These are phyloP conservation scores for Hydrozoanthus gracilis DNA, from an alignment of 92 coral and sea anemone species.

Conservation along the genomic window DNA sequence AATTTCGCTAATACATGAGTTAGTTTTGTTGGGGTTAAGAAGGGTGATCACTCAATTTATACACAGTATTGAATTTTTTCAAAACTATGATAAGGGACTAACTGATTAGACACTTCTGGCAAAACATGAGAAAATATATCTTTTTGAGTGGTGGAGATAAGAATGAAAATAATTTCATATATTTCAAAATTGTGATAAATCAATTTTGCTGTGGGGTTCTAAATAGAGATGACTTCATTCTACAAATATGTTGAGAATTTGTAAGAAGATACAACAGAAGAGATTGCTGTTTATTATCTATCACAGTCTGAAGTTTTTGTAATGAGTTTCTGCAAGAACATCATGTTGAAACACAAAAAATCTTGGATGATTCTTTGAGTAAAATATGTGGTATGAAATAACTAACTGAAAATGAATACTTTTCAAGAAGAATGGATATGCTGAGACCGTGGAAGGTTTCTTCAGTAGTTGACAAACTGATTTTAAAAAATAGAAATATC, in stretches of 20 bases:
- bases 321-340: not conserved
- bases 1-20: not conserved
- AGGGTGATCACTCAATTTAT: not conserved
- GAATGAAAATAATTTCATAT: not conserved
- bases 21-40: not conserved
- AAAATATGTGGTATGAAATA: not conserved
- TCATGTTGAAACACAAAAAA: not conserved
- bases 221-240: slow-evolving; percentile 3
- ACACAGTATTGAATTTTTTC: not conserved
- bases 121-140: not conserved
- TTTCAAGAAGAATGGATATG: not conserved
- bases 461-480: not conserved
- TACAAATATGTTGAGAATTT: slow-evolving; percentile 9
- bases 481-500: not conserved
- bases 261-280: not conserved
- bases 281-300: not conserved
- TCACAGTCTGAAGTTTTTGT: slow-evolving; percentile 2
- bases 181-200: not conserved
- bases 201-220: not conserved
- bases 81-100: not conserved
- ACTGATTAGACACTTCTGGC: not conserved
- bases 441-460: not conserved
- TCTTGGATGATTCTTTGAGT: not conserved
- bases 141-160: not conserved
- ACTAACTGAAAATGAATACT: not conserved